Conservation (phyloP, 2,797 vertebrate genomes). For the Salarias fasciatus region DNA sequence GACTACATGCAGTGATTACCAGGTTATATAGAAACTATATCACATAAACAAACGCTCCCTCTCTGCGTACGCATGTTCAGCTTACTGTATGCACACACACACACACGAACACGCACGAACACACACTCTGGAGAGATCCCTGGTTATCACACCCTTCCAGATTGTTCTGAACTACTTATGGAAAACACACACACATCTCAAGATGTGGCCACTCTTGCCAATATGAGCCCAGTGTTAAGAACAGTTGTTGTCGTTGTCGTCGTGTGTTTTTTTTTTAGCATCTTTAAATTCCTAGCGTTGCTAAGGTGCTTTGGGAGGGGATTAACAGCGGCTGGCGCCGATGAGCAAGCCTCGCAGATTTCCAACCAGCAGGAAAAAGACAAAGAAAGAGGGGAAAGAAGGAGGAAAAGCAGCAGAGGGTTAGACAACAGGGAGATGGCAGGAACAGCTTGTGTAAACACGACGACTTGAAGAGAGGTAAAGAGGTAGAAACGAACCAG, state of each 20-base stretch:
- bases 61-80: constrained; percentile 36
- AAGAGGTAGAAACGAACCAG: constrained; percentile 61
- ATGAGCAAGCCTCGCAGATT: constrained; percentile 83
- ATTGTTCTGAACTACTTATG: constrained; percentile 82
- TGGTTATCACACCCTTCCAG: constrained; percentile 83
- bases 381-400: constrained; percentile 70
- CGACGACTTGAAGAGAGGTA: constrained; percentile 75
- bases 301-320: constrained; percentile 85
- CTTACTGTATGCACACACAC: constrained; percentile 20
- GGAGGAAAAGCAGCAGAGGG: constrained; percentile 68
- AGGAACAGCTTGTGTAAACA: constrained; percentile 80
- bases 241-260: constrained; percentile 74
- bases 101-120: constrained; percentile 28
- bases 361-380: constrained; percentile 75
- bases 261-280: constrained; percentile 77
- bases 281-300: constrained; percentile 84
- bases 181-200: constrained; percentile 79
- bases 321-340: constrained; percentile 82
- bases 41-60: constrained; percentile 65
- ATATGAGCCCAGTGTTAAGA: constrained; percentile 80
- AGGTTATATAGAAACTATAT: constrained; percentile 73
- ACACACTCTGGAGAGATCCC: constrained; percentile 77
- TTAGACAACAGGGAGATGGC: constrained; percentile 71
- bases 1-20: constrained; percentile 78
- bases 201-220: constrained; percentile 82